Conservation (phyloP, 2,113 vertebrate genomes). For the Osmerus eperlanus region DNA sequence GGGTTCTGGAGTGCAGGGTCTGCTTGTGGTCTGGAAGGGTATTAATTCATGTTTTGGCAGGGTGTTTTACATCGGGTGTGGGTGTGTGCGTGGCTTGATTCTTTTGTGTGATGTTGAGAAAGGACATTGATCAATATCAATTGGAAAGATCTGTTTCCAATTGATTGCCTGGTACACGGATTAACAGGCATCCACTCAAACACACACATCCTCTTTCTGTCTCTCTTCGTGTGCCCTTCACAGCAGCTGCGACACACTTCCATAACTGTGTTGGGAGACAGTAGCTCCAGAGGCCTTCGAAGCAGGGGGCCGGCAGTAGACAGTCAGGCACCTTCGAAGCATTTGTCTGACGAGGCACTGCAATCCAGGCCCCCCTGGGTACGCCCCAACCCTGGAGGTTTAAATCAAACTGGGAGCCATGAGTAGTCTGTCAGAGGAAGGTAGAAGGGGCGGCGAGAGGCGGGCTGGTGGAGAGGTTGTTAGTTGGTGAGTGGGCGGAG, state of each 20-base stretch:
- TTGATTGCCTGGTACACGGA: not conserved
- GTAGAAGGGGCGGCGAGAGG: not conserved
- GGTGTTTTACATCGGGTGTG: not conserved
- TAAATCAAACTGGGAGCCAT: too few species aligned
- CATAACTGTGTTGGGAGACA: conserved; percentile 24
- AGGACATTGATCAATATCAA: conserved; percentile 24
- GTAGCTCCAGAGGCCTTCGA: not conserved
- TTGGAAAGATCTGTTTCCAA: too few species aligned
- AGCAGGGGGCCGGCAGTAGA: not conserved
- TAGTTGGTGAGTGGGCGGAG: conserved; percentile 17
- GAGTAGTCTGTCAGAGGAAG: not conserved
- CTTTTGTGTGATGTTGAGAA: not conserved
- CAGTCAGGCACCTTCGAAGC: not conserved
- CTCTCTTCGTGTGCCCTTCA: not conserved
- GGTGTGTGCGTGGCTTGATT: not conserved
- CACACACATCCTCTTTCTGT: not conserved
- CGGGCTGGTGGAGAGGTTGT: conserved; percentile 19
- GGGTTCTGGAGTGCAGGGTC: not conserved
- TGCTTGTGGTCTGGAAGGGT: not conserved
- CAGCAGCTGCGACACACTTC: conserved; percentile 26
- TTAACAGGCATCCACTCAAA: not conserved
- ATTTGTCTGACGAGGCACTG: not conserved
- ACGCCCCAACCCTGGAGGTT: not conserved
- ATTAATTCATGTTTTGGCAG: not conserved
- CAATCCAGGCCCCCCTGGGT: not conserved